Evolutionary conservation across 2,888 invertebrate genomes (phyloP).

Genomic region (Leptopilina drosophilae): DNA sequence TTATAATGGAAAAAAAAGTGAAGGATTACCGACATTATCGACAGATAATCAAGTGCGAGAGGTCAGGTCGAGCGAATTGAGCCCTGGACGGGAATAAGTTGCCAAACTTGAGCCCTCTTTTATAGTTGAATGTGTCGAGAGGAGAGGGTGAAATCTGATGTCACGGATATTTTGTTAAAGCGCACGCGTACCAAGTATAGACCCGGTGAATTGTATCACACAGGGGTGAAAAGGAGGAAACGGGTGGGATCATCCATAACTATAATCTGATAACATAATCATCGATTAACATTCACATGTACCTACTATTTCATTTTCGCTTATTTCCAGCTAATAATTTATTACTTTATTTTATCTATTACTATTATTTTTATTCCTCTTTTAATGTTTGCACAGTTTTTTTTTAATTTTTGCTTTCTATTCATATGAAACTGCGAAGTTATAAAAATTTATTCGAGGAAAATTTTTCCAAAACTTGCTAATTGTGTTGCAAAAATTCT

Average conservation of each 20-base stretch:
- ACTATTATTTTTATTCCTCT: too few species aligned
- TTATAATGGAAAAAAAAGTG: too few species aligned
- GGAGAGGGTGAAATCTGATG: neutral
- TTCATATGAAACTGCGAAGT: too few species aligned
- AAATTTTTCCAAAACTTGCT: too few species aligned
- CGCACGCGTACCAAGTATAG: conserved; percentile 65
- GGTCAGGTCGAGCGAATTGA: conserved; percentile 23
- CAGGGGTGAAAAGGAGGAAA: conserved; percentile 29
- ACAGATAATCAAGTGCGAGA: neutral
- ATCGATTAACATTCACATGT: neutral
- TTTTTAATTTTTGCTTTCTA: too few species aligned
- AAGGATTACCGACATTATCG: neutral
- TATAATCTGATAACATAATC: conserved; percentile 10
- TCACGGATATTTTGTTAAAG: conserved; percentile 16
- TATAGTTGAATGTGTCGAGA: neutral
- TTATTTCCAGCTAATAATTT: too few species aligned
- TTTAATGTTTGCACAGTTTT: too few species aligned
- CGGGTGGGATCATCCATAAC: conserved; percentile 14
- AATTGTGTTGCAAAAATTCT: too few species aligned
- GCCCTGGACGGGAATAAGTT: neutral
- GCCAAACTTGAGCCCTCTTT: conserved; percentile 9
- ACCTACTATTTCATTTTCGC: neutral
- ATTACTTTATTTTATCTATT: too few species aligned
- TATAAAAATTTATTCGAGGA: too few species aligned
- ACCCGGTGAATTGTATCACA: conserved; percentile 52